Conservation (phyloP, 2,888 invertebrate genomes). For the Caenorhabditis afra region DNA sequence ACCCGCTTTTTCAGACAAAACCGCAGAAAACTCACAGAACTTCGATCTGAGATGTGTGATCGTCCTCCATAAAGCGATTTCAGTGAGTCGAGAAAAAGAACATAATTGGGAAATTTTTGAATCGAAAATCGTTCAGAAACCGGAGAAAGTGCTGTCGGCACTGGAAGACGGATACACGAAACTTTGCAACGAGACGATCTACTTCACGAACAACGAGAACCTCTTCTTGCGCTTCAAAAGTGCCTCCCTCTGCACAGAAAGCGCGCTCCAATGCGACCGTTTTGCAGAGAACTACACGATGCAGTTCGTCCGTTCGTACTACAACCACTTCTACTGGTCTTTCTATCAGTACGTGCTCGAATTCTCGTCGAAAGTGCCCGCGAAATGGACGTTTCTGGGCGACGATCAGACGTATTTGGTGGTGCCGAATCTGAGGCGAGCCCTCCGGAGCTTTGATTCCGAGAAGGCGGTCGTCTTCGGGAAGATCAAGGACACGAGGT, state of each 20-base stretch:
- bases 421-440: slow-evolving; percentile 37
- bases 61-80: slow-evolving; percentile 31
- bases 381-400: slow-evolving; percentile 59
- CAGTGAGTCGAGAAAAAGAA: slow-evolving; percentile 14
- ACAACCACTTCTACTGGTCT: slow-evolving; percentile 48
- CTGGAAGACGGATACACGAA: slow-evolving; percentile 52
- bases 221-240: slow-evolving; percentile 2
- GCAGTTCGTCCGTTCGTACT: slow-evolving; percentile 4
- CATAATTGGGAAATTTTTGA: background rate
- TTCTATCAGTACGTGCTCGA: slow-evolving; percentile 55
- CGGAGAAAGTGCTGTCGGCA: slow-evolving; percentile 44
- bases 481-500: slow-evolving; percentile 42
- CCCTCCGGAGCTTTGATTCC: slow-evolving; percentile 27
- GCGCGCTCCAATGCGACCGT: slow-evolving; percentile 5
- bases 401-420: slow-evolving; percentile 60
- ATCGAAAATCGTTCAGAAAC: slow-evolving; percentile 37
- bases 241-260: background rate
- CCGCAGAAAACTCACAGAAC: background rate
- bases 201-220: slow-evolving; percentile 43
- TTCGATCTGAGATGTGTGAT: slow-evolving; percentile 52
- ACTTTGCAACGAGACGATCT: slow-evolving; percentile 53
- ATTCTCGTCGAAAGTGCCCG: slow-evolving; percentile 41
- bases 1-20: slow-evolving; percentile 20
- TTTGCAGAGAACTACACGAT: slow-evolving; percentile 41
- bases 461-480: slow-evolving; percentile 35